Percentiles rank a stretch among this genome's conserved stretches.
phyloP scores from a whole-genome alignment of 1,140 invertebrate genomes.

The Pectinophora gossypiella region DNA sequence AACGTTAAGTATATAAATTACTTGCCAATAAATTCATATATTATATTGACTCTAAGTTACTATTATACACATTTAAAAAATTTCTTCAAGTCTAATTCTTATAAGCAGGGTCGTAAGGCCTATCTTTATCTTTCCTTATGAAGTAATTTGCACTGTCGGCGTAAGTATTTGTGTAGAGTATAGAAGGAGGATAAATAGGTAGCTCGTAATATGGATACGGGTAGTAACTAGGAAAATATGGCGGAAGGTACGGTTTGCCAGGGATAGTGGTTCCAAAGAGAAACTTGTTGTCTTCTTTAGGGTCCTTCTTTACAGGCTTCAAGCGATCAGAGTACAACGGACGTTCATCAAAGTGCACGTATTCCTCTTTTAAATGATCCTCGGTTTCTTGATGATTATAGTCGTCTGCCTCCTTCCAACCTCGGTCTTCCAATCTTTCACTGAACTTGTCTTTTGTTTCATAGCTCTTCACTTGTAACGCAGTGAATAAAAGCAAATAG shows the following conservation, averaged over 20 bases:
- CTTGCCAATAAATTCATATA: too few species aligned
- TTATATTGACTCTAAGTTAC: too few species aligned
- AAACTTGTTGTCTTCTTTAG: background rate
- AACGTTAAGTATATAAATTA: too few species aligned
- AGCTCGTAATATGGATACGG: constrained; percentile 22
- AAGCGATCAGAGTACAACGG: background rate
- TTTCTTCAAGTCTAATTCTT: too few species aligned
- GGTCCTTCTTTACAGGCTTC: background rate
- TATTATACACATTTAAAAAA: too few species aligned
- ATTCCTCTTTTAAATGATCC: background rate
- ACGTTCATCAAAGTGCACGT: background rate
- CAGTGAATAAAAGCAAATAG: too few species aligned
- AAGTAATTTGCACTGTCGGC: constrained; percentile 10
- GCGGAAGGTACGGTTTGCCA: background rate
- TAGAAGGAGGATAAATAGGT: background rate
- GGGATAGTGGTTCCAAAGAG: background rate
- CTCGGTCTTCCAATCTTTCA: background rate
- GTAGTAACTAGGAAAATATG: constrained; percentile 16
- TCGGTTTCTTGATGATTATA: background rate
- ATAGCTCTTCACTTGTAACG: background rate
- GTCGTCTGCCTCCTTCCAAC: background rate
- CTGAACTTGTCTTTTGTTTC: background rate
- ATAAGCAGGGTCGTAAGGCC: too few species aligned
- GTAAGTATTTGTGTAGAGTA: background rate
- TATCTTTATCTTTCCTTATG: constrained; percentile 17